These are phyloP conservation scores for Marisa cornuarietis DNA, from an alignment of 1,140 invertebrate species.

Conservation along the genomic window DNA sequence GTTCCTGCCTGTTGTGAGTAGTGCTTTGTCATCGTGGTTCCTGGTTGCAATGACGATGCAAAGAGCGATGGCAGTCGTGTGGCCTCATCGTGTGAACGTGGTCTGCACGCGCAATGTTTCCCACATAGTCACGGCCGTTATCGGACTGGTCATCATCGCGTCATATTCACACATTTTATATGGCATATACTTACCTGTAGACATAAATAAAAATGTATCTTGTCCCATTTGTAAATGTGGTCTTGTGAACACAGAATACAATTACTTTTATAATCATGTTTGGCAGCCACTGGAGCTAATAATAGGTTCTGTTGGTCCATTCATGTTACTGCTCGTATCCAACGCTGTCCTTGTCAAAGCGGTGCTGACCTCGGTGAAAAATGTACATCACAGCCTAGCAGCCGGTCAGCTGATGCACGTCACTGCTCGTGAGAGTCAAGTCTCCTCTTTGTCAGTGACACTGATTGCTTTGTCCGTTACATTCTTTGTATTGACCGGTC, in stretches of 20 bases:
- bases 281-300: slow-evolving; percentile 38
- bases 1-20: slow-evolving; percentile 21
- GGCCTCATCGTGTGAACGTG: slow-evolving; percentile 11
- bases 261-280: background rate
- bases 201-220: too few species aligned
- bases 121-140: slow-evolving; percentile 2
- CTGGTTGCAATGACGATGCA: slow-evolving; percentile 33
- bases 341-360: background rate
- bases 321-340: background rate
- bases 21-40: slow-evolving; percentile 31
- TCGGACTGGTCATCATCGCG: slow-evolving; percentile 13
- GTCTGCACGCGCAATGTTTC: slow-evolving; percentile 15
- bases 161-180: slow-evolving; percentile 28
- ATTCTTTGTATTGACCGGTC: slow-evolving; percentile 31
- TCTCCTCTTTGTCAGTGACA: slow-evolving; percentile 25
- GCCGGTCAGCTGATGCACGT: background rate
- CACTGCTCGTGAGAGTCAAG: background rate
- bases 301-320: slow-evolving; percentile 5
- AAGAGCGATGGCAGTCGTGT: slow-evolving; percentile 21
- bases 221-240: too few species aligned
- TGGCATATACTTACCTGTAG: slow-evolving; percentile 15
- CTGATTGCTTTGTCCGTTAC: slow-evolving; percentile 33
- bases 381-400: too few species aligned
- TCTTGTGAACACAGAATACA: too few species aligned
- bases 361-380: background rate